Evolutionary conservation across 2,113 vertebrate genomes (phyloP).

Genomic region (Oreochromis niloticus): DNA sequence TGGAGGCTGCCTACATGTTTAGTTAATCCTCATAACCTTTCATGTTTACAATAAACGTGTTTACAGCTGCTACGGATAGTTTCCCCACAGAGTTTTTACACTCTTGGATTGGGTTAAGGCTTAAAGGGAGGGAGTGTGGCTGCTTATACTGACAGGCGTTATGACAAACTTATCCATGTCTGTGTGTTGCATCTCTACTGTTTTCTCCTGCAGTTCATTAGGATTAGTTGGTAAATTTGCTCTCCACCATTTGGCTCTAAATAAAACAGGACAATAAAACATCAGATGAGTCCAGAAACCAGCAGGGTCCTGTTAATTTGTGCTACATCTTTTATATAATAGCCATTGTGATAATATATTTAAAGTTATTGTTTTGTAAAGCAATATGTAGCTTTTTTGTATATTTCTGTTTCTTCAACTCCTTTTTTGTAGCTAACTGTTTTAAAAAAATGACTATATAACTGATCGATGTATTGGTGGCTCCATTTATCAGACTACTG

Average conservation of each 20-base stretch:
- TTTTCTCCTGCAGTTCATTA: neutral
- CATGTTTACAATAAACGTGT: neutral
- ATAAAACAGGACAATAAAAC: too few species aligned
- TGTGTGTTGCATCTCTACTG: neutral
- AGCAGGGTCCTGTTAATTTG: neutral
- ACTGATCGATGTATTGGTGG: rapidly evolving
- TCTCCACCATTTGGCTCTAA: neutral
- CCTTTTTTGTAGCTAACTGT: neutral
- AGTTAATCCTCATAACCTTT: neutral
- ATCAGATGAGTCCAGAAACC: neutral
- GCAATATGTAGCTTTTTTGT: neutral
- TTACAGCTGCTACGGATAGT: neutral
- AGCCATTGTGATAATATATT: rapidly evolving
- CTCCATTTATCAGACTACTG: neutral
- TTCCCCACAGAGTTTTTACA: neutral
- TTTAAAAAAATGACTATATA: rapidly evolving
- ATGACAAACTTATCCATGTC: neutral
- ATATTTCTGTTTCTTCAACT: neutral
- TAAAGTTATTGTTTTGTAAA: neutral
- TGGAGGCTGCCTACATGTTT: neutral
- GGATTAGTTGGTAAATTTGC: neutral
- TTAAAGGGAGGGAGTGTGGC: neutral
- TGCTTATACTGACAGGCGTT: neutral
- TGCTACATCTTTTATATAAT: neutral
- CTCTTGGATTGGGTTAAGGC: rapidly evolving